Evolutionary conservation across 2,113 vertebrate genomes (phyloP).

Genomic region (Entomyzon cyanotis): DNA sequence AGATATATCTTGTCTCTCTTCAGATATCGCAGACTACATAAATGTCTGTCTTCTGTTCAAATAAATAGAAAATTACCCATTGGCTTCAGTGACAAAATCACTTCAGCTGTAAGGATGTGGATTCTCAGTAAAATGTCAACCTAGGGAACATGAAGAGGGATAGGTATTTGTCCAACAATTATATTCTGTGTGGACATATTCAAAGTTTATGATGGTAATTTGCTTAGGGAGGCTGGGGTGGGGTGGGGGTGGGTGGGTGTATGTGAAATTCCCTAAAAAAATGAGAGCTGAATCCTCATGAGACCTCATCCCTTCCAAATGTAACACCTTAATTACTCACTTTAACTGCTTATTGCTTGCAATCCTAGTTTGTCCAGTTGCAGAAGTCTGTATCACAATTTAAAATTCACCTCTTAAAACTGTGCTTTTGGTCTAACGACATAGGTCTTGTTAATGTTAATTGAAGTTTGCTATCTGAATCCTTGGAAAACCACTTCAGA

Average conservation of each 20-base stretch:
- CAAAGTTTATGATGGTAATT: background rate
- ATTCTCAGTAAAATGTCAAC: background rate
- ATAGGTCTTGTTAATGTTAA: background rate
- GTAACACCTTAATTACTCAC: background rate
- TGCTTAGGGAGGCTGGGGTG: rapidly evolving
- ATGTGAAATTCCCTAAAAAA: background rate
- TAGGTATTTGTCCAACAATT: background rate
- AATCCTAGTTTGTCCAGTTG: background rate
- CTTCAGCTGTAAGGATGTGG: background rate
- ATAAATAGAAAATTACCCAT: background rate
- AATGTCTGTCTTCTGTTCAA: background rate
- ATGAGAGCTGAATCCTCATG: background rate
- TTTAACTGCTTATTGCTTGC: background rate
- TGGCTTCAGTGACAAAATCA: background rate
- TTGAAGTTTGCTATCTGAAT: background rate
- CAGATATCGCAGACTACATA: background rate
- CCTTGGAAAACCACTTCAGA: background rate
- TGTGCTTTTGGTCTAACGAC: background rate
- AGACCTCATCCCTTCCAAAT: background rate
- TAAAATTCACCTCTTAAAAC: conserved; percentile 17
- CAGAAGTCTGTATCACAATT: background rate
- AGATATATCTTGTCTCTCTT: background rate
- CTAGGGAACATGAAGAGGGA: background rate
- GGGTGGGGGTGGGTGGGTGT: too few species aligned
- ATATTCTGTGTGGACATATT: background rate